These are phyloP conservation scores for Oncorhynchus nerka DNA, from an alignment of 2,113 vertebrate genomes.

Conservation along the genomic window DNA sequence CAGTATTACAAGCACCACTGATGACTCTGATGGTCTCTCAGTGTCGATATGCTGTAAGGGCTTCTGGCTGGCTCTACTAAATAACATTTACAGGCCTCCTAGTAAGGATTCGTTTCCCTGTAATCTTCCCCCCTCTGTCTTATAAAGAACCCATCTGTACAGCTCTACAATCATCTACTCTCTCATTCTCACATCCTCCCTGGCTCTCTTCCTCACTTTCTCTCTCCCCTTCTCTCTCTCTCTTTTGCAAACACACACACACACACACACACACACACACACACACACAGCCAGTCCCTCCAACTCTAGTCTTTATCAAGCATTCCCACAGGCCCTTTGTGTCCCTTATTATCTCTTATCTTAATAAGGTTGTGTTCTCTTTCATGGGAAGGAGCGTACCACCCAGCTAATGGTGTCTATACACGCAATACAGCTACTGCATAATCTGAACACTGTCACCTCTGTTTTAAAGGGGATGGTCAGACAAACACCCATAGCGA, in stretches of 20 bases:
- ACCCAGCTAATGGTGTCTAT: constrained; percentile 42
- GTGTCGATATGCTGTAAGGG: background rate
- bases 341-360: constrained; percentile 56
- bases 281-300: background rate
- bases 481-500: too few relatives aligned
- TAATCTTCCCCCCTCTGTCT: too few relatives aligned
- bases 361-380: constrained; percentile 60
- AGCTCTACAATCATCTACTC: background rate
- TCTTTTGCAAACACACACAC: background rate
- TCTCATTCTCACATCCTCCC: too few relatives aligned
- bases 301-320: constrained; percentile 38
- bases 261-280: too few relatives aligned
- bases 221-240: background rate
- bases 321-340: constrained; percentile 27
- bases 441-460: background rate
- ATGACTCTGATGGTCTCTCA: background rate
- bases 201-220: background rate
- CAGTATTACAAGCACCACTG: background rate
- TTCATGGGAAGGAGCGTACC: constrained; percentile 47
- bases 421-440: constrained; percentile 2
- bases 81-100: background rate
- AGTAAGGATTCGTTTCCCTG: background rate
- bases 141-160: background rate
- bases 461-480: background rate
- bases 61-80: background rate